Evolutionary conservation across 2,888 invertebrate species (phyloP), one percentile per base, ranked within the genome.

Genomic region (Brachyptera risi): DNA sequence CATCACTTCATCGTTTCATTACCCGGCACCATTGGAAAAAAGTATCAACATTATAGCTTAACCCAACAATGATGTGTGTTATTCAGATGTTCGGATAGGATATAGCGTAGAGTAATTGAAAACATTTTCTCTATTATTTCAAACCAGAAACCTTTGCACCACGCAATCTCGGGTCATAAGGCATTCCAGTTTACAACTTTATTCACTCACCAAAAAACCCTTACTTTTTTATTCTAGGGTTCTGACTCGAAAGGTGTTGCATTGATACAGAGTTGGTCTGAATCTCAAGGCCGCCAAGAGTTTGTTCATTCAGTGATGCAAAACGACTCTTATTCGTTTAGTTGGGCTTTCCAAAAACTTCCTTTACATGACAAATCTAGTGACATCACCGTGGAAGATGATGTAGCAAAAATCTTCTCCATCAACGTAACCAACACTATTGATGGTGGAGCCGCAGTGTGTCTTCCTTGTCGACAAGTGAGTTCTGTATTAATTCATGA

Each of bases 341-440:
- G 74, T 26, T 78, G 80, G 77, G 77, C 77, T 19, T 80, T 79
- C 69, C 76, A 78, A 67, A 75, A 69, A 67, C 64, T 72, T 21
- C 60, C 67, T 64, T 31, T 66, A 64, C 69, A 65, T 66, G 65
- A 59, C 24, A 44, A 37, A 47, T 44, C 63, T 63, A 27, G 66
- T 21, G 51, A 50, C n/a, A 57, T 49, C 19, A 51, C 47, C 26
- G 42, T 60, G 21, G 68, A 69, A 35, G 67, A 72, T 51, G 79
- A 79, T 65, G 69, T 73, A 35, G 80, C 79, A 11, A 74, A 74
- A 61, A 78, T 83, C 58, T 80, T 74, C 70, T 73, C 74, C 35
- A 74, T 83, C 54, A 76, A 78, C 65, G 76, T 83, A 5, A 79
- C 80, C 2, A 82, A 83, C 68, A 79, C 79, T 0, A 67, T 78